Percentiles rank a stretch among this genome's conserved stretches.
Evolutionary conservation across 2,113 vertebrate species (phyloP).

Genomic region (Mobula hypostoma): DNA sequence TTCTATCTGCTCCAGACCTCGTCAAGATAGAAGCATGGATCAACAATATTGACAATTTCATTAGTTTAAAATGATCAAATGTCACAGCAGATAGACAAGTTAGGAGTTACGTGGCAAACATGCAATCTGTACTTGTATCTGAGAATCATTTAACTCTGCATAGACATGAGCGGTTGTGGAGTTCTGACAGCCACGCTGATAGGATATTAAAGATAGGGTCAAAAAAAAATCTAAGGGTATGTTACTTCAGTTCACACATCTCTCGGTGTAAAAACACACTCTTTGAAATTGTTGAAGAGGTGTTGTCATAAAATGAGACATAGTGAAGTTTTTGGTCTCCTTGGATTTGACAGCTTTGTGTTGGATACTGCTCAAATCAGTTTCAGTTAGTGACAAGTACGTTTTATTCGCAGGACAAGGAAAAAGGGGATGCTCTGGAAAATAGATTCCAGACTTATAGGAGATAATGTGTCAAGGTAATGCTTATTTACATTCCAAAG

Average conservation of each 20-base stretch:
- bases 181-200: not conserved
- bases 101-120: not conserved
- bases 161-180: not conserved
- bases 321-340: not conserved
- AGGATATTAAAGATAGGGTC: not conserved
- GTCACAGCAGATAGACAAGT: not conserved
- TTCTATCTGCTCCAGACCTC: not conserved
- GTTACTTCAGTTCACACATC: not conserved
- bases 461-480: not conserved
- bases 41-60: not conserved
- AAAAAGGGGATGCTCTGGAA: not conserved
- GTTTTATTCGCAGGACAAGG: not conserved
- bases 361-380: slow-evolving; percentile 6
- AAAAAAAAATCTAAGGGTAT: not conserved
- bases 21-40: not conserved
- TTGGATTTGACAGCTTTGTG: not conserved
- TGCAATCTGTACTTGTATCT: not conserved
- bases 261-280: not conserved
- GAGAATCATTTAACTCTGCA: not conserved
- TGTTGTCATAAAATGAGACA: not conserved
- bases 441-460: not conserved
- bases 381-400: slow-evolving; percentile 26
- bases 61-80: slow-evolving; percentile 13
- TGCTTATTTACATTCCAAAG: not conserved
- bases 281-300: not conserved